Conservation (phyloP, 1,140 invertebrate species). For the Sycobia sp. region DNA sequence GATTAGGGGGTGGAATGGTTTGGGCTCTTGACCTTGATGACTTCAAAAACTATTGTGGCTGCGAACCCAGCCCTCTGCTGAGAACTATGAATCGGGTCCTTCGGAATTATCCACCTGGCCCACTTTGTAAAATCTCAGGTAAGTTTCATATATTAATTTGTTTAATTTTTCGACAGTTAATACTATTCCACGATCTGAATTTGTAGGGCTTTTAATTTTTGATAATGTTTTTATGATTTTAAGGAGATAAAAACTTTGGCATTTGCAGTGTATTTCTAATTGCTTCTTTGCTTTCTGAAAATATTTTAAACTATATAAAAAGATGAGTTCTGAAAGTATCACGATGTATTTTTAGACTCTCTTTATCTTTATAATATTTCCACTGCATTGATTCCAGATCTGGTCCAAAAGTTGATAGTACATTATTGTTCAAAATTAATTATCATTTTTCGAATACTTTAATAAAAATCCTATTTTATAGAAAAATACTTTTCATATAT, state of each 20-base stretch:
- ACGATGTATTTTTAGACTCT: no score
- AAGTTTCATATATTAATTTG: slow-evolving; percentile 19
- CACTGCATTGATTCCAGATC: not conserved
- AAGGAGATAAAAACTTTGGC: no score
- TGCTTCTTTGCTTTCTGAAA: no score
- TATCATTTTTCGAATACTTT: not conserved
- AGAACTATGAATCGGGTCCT: slow-evolving; percentile 78
- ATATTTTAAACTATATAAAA: no score
- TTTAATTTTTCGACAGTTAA: slow-evolving; percentile 21
- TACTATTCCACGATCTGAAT: slow-evolving; percentile 33
- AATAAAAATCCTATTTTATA: not conserved
- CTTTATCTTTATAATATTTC: no score
- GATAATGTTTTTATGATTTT: not conserved
- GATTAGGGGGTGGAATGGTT: slow-evolving; percentile 83
- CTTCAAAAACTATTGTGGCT: slow-evolving; percentile 76
- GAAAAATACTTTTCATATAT: not conserved
- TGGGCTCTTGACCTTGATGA: slow-evolving; percentile 91
- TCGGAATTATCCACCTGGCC: slow-evolving; percentile 65
- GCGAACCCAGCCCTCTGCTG: slow-evolving; percentile 79
- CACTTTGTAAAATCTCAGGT: slow-evolving; percentile 50
- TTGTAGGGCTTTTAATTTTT: not conserved
- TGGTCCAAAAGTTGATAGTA: not conserved
- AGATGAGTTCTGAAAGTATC: no score
- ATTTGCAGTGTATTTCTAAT: no score
- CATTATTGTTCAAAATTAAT: not conserved